Evolutionary conservation across 2,888 invertebrate genomes (phyloP), one percentile per base, ranked within the genome.

Genomic region (Sycophila texana): DNA sequence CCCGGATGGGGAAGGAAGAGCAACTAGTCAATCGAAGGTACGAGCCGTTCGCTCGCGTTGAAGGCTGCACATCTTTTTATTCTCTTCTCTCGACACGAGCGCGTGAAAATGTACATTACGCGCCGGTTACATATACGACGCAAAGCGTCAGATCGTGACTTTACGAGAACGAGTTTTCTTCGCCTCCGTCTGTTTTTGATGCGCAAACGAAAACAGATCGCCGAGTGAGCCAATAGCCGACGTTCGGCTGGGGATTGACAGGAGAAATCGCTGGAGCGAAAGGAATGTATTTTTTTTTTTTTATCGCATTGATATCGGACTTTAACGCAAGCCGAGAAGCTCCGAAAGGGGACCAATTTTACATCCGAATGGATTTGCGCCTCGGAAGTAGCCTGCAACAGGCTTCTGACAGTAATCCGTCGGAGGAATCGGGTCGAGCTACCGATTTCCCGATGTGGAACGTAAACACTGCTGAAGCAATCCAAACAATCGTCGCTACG

Each of bases 211-310:
- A 53, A 53, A 53, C n/a, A 53, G 14, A 53, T 53, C n/a, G 4
- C 16, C n/a, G 53, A 53, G 16, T 53, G n/a, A 53, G n/a, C 53
- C n/a, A 53, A 53, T n/a, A 53, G n/a, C 39, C 39, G n/a, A n/a
- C 26, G n/a, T 51, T 18, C 16, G 68, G 12, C 12, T 5, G 53
- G 16, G 30, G 61, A 73, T 55, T 63, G 73, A 73, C 63, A 73
- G 53, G 63, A 47, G 61, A 72, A 72, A 61, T 61, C 55, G 10
- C 10, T 13, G 14, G 5, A 18, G 18, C 18, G 14, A 20, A 22
- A 47, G 49, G 18, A 74, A 66, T 49, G 30, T 60, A 22, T 14
- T 1, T 47, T 39, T 61, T 66, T 61, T n/a, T n/a, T n/a, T n/a
- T 10, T n/a, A 13, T 26, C 7, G 73, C 63, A 65, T 73, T 65